These are phyloP conservation scores for Halichondria panicea DNA, from an alignment of 37 sponge, comb jelly and placozoan species.

Conservation along the genomic window DNA sequence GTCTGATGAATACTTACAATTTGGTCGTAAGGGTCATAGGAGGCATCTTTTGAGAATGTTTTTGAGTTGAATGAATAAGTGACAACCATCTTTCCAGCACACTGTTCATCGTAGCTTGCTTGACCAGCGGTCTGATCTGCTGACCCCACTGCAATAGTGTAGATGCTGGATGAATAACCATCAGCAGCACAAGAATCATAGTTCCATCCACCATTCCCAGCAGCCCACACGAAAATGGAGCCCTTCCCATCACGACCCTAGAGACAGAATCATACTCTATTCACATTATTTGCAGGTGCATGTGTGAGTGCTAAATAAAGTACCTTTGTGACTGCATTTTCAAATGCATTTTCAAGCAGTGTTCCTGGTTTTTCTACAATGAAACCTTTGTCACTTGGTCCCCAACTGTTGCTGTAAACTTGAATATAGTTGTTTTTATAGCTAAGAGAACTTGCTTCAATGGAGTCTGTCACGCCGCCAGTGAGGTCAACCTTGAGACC, in stretches of 20 bases:
- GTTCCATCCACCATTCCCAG: constrained; percentile 90
- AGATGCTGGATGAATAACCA: constrained; percentile 89
- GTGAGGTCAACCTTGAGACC: constrained; percentile 77
- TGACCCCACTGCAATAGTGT: constrained; percentile 89
- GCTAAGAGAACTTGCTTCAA: constrained; percentile 79
- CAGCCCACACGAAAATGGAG: constrained; percentile 90
- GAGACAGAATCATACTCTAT: too few species aligned
- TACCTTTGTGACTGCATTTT: constrained; percentile 69
- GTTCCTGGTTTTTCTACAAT: constrained; percentile 88
- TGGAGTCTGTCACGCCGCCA: constrained; percentile 74
- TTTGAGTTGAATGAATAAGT: constrained; percentile 67
- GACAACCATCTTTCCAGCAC: constrained; percentile 85
- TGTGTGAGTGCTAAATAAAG: neutral
- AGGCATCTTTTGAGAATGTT: constrained; percentile 32
- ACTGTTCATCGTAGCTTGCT: constrained; percentile 91
- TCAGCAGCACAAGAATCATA: constrained; percentile 93
- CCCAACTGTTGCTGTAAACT: constrained; percentile 95
- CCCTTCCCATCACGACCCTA: constrained; percentile 89
- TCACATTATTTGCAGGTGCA: too few species aligned
- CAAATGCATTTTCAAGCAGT: constrained; percentile 55
- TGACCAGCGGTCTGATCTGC: constrained; percentile 62
- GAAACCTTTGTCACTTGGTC: constrained; percentile 92
- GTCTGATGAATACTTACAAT: neutral
- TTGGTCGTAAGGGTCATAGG: constrained; percentile 12
- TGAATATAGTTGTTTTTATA: constrained; percentile 57